Base-by-base conservation (phyloP, 1,140 invertebrate genomes). In the Chrysomallon squamiferum region DNA sequence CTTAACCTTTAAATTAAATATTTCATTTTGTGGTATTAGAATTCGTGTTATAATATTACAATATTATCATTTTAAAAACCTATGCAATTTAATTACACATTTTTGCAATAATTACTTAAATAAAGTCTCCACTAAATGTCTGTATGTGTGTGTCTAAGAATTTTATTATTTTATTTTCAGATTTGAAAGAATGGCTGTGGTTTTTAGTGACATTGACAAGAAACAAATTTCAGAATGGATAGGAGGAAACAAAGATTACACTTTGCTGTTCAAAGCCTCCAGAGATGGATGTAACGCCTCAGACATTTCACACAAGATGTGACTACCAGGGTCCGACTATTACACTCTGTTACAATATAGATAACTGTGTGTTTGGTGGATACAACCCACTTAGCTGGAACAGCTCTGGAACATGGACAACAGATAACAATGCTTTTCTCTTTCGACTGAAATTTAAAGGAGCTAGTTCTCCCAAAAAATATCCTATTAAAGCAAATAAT, bases 231-330 rank as follows among this genome's bases (percentile, higher is more conserved):
- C 52, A 20, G 11, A 64, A 52, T 60, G 57, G 62, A 65, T 65
- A 38, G 62, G 56, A 22, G 56, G 33, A 15, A 18, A 15, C 9
- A 65, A 62, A n/a, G 20, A 52, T 33, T 74, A 68, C 33, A 20
- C 11, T 20, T 41, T 74, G 35, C 29, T 74, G 29, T 74, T 69
- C 35, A 66, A 62, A 27, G 62, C 61, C 1, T 58, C 50, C 32
- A 60, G 35, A 52, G 67, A 75, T 29, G 69, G 67, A 5, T 69
- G 65, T 60, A 54, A 32, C 1, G 54, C n/a, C 65, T 11, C 6
- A 6, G 15, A 59, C 57, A 13, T 75, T 75, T 41, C 73, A 75
- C 29, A 20, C 61, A 29, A 60, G 63, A 45, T 75, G 73, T 62
- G 47, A 75, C 52, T 41, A 63, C 33, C 45, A 67, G 58, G 70